These are phyloP conservation scores for Serinus canaria DNA, from an alignment of 2,113 vertebrate species.

Conservation along the genomic window DNA sequence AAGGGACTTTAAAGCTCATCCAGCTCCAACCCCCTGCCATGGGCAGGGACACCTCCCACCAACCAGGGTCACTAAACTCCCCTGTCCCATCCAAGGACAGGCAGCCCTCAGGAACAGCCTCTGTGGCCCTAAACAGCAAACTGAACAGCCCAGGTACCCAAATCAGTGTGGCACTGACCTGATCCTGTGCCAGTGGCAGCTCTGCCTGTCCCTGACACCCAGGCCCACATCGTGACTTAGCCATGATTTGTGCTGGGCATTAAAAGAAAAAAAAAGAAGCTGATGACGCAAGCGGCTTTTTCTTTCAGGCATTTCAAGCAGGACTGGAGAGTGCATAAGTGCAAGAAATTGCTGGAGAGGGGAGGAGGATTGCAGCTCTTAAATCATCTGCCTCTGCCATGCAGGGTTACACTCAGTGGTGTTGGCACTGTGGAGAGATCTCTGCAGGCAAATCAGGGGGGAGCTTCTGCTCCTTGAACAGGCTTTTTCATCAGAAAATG, in stretches of 20 bases:
- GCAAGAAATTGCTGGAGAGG: neutral
- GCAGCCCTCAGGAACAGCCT: fast-evolving
- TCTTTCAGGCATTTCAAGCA: neutral
- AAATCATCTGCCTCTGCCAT: neutral
- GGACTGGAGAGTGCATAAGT: neutral
- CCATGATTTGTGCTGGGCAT: slow-evolving; percentile 7
- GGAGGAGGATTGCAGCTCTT: slow-evolving; percentile 21
- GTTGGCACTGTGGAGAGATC: neutral
- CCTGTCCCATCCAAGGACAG: too few relatives aligned
- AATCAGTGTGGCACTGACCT: neutral
- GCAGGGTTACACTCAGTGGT: neutral
- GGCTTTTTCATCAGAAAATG: neutral
- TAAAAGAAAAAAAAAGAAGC: neutral
- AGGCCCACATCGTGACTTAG: neutral
- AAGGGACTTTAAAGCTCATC: neutral
- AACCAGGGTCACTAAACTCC: neutral
- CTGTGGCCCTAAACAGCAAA: fast-evolving
- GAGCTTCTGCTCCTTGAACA: neutral
- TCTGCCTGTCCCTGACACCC: neutral
- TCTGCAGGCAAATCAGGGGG: neutral
- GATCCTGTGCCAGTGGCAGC: neutral
- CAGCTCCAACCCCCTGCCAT: neutral
- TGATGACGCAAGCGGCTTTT: neutral
- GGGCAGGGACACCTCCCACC: neutral
- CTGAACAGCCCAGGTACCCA: neutral